phyloP scores from a whole-genome alignment of 64 coral and sea anemone species.

The Trachythela sp. region DNA sequence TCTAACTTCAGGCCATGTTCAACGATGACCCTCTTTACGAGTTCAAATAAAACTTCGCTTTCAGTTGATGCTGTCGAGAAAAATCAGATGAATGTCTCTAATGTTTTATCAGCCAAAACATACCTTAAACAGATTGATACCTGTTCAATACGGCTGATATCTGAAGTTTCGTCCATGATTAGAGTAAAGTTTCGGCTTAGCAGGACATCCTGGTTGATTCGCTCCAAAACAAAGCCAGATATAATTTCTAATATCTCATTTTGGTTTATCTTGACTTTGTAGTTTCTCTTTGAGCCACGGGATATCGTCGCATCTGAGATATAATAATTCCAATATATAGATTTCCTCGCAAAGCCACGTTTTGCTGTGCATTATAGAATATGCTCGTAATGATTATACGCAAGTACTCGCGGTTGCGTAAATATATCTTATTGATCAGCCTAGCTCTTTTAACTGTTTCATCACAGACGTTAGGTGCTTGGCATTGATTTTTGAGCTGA shows the following conservation, averaged over 20 bases:
- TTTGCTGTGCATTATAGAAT: constrained; percentile 3
- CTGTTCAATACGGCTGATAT: constrained; percentile 55
- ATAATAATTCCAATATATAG: neutral
- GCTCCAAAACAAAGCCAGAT: constrained; percentile 46
- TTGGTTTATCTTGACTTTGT: constrained; percentile 43
- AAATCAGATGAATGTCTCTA: constrained; percentile 58
- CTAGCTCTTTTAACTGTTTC: neutral
- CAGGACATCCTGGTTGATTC: constrained; percentile 54
- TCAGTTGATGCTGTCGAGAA: constrained; percentile 62
- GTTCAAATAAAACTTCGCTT: constrained; percentile 50
- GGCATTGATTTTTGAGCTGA: constrained; percentile 12
- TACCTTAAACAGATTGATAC: constrained; percentile 67
- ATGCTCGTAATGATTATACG: neutral
- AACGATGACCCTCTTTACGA: constrained; percentile 30
- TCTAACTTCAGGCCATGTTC: constrained; percentile 32
- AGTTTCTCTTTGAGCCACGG: constrained; percentile 16
- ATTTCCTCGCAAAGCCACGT: neutral
- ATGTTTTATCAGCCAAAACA: constrained; percentile 51
- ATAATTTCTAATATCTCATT: constrained; percentile 59
- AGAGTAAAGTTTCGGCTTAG: constrained; percentile 45
- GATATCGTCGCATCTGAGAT: neutral
- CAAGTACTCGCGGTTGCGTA: neutral
- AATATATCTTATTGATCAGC: neutral
- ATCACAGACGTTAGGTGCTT: constrained; percentile 26
- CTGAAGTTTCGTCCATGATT: constrained; percentile 63